Conservation (phyloP, 2,797 vertebrate genomes). For the Schizopygopsis pylzovi region DNA sequence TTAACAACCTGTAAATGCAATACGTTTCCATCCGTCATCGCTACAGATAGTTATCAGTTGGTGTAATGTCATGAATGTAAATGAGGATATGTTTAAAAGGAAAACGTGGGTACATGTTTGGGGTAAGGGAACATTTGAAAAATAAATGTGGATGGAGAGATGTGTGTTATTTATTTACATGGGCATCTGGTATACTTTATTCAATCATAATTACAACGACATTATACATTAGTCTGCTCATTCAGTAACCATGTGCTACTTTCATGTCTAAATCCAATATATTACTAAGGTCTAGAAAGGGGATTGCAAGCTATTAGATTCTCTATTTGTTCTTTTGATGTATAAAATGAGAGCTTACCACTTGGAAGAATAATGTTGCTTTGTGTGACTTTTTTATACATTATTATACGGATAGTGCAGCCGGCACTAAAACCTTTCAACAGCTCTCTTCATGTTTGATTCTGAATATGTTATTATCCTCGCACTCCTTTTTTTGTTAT, state of each 20-base stretch:
- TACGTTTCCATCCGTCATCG: neutral
- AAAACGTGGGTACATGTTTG: slow-evolving; percentile 1
- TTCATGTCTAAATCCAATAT: slow-evolving; percentile 6
- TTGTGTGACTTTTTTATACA: slow-evolving; percentile 1
- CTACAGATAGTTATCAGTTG: slow-evolving; percentile 45
- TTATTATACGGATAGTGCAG: neutral
- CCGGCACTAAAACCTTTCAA: neutral
- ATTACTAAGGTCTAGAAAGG: neutral
- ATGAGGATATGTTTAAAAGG: slow-evolving; percentile 24
- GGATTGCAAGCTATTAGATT: neutral
- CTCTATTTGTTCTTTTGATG: slow-evolving; percentile 30
- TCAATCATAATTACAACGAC: neutral
- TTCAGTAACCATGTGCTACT: neutral
- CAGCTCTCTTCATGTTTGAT: slow-evolving; percentile 8
- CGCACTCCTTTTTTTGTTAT: slow-evolving; percentile 10
- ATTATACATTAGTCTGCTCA: neutral
- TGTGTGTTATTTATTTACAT: neutral
- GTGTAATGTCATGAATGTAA: slow-evolving; percentile 35
- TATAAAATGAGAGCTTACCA: neutral
- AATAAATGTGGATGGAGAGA: neutral
- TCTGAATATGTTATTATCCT: slow-evolving; percentile 1
- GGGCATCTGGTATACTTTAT: neutral
- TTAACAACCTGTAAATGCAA: slow-evolving; percentile 40
- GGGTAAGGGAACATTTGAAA: neutral
- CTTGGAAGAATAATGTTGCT: neutral